Evolutionary conservation across 1,140 invertebrate species (phyloP), one percentile per base, ranked within the genome.

Genomic region (Brachionus rotundiformis): DNA sequence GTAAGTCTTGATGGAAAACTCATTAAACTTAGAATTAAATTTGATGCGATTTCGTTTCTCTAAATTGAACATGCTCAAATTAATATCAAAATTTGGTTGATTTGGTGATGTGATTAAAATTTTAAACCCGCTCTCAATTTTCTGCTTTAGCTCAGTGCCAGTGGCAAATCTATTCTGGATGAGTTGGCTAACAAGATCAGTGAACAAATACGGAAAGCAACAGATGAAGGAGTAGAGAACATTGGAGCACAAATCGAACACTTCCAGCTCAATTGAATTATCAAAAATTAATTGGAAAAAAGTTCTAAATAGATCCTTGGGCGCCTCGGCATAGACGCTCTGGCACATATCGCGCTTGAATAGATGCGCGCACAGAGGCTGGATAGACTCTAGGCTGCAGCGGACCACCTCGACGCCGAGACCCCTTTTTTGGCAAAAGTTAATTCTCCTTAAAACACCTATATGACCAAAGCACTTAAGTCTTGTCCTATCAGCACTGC

Each of bases 1-100:
- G 76, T 79, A 79, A 41, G 59, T 79, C 4, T 31, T 79, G 29
- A 79, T 63, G 16, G n/a, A 79, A 59, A 79, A 79, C 33, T 79
- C 76, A 59, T 79, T 79, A 63, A 79, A 79, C 39, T 59, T 79
- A 10, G 47, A 29, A 59, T 59, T 59, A 63, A 79, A 79, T 39
- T 79, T 79, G 36, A 79, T 59, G 19, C 76, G 47, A 33, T 59
- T 79, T 13, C 76, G 44, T 25, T 63, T 59, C 31, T 79, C 76
- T 39, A 79, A 63, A 41, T 79, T 79, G 27, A 79, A 63, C 47
- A 63, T 59, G 63, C 63, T 68, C 23, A 63, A 59, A 39, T 79
- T 59, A n/a, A 68, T 36, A n/a, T 68, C 63, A 13, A 31, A 68
- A 68, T 16, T 68, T 7, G 63, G 16, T 68, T 39, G 63, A 59